Conservation (phyloP, 2,797 vertebrate species). For the Anabacerthia variegaticeps region DNA sequence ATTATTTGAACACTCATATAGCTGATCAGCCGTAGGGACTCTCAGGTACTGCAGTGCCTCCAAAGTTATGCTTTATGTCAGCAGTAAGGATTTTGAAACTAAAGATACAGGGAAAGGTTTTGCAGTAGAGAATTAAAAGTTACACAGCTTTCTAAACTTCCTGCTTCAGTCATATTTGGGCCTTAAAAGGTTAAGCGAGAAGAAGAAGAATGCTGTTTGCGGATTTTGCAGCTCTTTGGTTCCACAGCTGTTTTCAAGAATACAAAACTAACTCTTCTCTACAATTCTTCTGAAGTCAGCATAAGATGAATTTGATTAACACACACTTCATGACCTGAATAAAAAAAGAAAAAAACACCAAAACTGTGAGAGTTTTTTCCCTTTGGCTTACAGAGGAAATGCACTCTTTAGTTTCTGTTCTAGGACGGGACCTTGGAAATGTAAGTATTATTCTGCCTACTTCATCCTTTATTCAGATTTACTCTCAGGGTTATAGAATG, state of each 20-base stretch:
- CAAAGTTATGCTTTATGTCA: not conserved
- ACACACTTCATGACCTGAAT: not conserved
- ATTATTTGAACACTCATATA: not conserved
- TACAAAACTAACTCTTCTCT: not conserved
- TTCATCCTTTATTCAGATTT: conserved; percentile 28
- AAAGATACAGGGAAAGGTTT: not conserved
- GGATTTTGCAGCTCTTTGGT: not conserved
- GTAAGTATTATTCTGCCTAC: not conserved
- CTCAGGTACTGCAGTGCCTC: not conserved
- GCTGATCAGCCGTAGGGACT: not conserved
- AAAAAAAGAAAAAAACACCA: not conserved
- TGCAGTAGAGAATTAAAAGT: not conserved
- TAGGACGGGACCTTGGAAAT: not conserved
- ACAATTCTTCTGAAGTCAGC: not conserved
- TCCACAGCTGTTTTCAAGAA: not conserved
- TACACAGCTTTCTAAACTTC: not conserved
- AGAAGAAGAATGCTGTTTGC: not conserved
- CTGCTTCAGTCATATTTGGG: not conserved
- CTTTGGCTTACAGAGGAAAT: not conserved
- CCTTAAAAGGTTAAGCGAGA: not conserved
- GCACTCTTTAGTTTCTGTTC: not conserved
- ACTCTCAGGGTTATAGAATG: not conserved
- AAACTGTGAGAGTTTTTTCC: not conserved
- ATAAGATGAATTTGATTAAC: not conserved
- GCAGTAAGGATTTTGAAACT: not conserved